phyloP scores from a whole-genome alignment of 2,113 vertebrate species.

The Xenopus tropicalis region UCB_Xtro_10.0 CM004443.2:17927501-17928000 shows the following conservation, averaged over 20 bases:
- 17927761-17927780: not conserved
- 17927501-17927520: slow-evolving; percentile 96
- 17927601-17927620: slow-evolving; percentile 87
- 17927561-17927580: slow-evolving; percentile 83
- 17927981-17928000: too few species aligned
- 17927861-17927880: too few species aligned
- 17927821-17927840: too few species aligned
- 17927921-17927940: too few species aligned
- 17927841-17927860: too few species aligned
- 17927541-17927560: slow-evolving; percentile 95
- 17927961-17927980: too few species aligned
- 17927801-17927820: too few species aligned
- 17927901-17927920: too few species aligned
- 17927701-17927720: not conserved
- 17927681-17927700: slow-evolving; percentile 76
- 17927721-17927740: not conserved
- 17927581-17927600: slow-evolving; percentile 92
- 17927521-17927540: slow-evolving; percentile 95
- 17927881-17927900: too few species aligned
- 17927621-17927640: slow-evolving; percentile 91
- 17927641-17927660: slow-evolving; percentile 94
- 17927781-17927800: too few species aligned
- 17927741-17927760: not conserved
- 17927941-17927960: too few species aligned
- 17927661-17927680: slow-evolving; percentile 95